Percentiles rank a stretch among this genome's conserved stretches.
Conservation (phyloP, 2,888 invertebrate genomes). For the Watsonalla binaria region DNA sequence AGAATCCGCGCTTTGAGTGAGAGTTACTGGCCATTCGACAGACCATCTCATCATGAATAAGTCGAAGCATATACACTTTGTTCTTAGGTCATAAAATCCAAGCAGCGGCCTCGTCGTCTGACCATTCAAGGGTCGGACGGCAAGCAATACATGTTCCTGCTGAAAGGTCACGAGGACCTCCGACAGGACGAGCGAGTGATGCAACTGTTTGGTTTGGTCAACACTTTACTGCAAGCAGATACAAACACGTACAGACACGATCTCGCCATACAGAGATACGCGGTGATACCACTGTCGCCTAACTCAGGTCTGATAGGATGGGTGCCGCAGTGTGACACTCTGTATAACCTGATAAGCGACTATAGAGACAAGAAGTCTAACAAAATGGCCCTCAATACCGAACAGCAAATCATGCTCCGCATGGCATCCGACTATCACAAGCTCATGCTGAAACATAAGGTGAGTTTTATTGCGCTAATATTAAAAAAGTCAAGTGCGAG, state of each 20-base stretch:
- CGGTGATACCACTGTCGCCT: constrained; percentile 97
- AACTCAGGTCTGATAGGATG: constrained; percentile 99
- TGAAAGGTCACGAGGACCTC: constrained; percentile 99
- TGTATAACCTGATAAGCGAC: constrained; percentile 97
- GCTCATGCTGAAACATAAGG: constrained; percentile 97
- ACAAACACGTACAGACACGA: constrained; percentile 96
- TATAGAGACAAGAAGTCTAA: constrained; percentile 94
- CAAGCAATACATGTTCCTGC: constrained; percentile 97
- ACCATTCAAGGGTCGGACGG: constrained; percentile 97
- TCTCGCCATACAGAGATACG: constrained; percentile 90
- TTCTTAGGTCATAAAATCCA: constrained; percentile 92
- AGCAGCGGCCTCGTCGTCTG: constrained; percentile 97
- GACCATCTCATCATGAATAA: too few relatives aligned
- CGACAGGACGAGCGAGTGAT: constrained; percentile 99
- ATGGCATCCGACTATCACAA: constrained; percentile 99
- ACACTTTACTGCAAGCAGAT: constrained; percentile 95
- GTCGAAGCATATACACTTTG: neutral
- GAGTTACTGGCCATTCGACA: too few relatives aligned
- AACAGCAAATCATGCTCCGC: constrained; percentile 97
- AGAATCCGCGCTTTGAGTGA: too few relatives aligned
- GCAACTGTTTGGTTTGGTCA: constrained; percentile 98
- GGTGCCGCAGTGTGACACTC: constrained; percentile 99
- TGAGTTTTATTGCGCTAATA: constrained; percentile 32
- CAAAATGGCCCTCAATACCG: constrained; percentile 94
- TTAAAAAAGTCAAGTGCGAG: too few relatives aligned